A percentile compares a stretch with the other conserved stretches of the same genome.
Conservation (phyloP, 1,140 invertebrate genomes). For the Notospermus geniculatus region DNA sequence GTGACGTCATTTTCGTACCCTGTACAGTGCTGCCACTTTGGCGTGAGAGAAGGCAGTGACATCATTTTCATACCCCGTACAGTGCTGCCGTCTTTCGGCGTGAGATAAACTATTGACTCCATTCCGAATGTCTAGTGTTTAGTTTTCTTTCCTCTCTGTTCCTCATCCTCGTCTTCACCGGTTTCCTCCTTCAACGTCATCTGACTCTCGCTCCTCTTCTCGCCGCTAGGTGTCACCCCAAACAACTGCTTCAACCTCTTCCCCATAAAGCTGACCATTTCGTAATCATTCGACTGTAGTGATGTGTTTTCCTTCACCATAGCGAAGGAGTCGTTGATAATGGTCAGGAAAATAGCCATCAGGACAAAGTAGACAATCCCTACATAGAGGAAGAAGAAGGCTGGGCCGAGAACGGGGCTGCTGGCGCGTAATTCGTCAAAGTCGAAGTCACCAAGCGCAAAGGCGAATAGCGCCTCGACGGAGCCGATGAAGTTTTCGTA, state of each 20-base stretch:
- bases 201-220: neutral
- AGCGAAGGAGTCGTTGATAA: conserved; percentile 68
- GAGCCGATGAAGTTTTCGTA: conserved; percentile 44
- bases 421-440: conserved; percentile 43
- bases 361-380: conserved; percentile 77
- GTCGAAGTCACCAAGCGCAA: conserved; percentile 51
- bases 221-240: conserved; percentile 2
- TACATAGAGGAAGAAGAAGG: conserved; percentile 74
- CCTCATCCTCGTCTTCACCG: neutral
- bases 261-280: conserved; percentile 57
- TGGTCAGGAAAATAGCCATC: conserved; percentile 79
- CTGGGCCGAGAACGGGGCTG: conserved; percentile 65
- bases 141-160: conserved; percentile 1
- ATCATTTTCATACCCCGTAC: no score
- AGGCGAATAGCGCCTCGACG: conserved; percentile 49
- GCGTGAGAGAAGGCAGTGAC: no score
- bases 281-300: conserved; percentile 56
- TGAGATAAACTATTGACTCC: no score
- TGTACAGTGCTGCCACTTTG: no score
- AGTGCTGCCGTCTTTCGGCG: no score
- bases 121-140: neutral
- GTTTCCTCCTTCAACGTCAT: neutral
- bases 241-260: conserved; percentile 51
- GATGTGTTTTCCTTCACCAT: conserved; percentile 44
- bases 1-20: no score